Conservation (phyloP, 2,113 vertebrate genomes). For the Platysteira castanea region DNA sequence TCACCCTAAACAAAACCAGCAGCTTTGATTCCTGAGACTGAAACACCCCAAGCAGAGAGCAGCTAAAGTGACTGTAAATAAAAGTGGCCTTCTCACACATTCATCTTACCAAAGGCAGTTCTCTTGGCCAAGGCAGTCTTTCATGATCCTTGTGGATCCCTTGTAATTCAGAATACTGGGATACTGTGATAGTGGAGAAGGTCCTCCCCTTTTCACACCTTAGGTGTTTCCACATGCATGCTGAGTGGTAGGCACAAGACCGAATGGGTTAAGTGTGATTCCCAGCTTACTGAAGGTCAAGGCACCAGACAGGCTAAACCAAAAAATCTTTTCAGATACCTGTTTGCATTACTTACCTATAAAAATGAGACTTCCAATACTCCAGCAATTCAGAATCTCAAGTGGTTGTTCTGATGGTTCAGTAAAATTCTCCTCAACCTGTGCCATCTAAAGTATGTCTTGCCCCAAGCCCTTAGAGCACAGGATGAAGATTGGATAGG, state of each 20-base stretch:
- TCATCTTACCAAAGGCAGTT: neutral
- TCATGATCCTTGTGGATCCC: neutral
- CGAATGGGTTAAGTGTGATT: rapidly evolving
- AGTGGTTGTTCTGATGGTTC: neutral
- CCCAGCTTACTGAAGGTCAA: neutral
- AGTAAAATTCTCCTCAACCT: neutral
- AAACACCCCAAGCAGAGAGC: neutral
- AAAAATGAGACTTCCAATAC: neutral
- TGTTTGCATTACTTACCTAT: neutral
- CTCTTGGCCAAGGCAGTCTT: neutral
- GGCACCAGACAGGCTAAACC: neutral
- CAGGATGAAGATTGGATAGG: neutral
- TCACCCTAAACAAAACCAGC: neutral
- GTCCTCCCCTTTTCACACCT: neutral
- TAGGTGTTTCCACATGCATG: neutral
- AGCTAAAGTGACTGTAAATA: neutral
- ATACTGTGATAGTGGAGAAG: neutral
- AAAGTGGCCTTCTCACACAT: neutral
- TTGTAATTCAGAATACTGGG: neutral
- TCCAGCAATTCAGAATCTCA: neutral
- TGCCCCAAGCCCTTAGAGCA: neutral
- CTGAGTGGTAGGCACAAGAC: neutral
- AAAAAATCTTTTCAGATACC: neutral
- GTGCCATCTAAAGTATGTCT: neutral
- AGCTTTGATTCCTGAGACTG: neutral